Base-by-base conservation (phyloP, 2,888 invertebrate genomes). In the Aphidoletes aphidimyza region DNA sequence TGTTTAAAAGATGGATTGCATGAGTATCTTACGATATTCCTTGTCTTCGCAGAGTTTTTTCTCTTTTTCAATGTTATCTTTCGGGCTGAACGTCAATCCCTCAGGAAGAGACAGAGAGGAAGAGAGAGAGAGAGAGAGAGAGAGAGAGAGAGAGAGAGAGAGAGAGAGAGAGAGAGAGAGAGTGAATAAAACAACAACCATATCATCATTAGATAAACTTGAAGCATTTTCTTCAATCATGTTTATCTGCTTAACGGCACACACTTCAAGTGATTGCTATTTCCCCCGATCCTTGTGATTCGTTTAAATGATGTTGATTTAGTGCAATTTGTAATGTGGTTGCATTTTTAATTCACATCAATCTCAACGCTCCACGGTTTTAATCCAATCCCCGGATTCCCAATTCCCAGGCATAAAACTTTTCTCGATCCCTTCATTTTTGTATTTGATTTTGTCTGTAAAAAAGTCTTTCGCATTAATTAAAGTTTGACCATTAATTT, bases 161-260 rank as follows among this genome's bases (percentile, higher is more conserved):
- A n/a, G n/a, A n/a, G n/a, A n/a, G n/a, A n/a, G n/a, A n/a, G n/a
- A n/a, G n/a, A n/a, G n/a, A n/a, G n/a, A n/a, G n/a, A n/a, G n/a
- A n/a, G n/a, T n/a, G n/a, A n/a, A n/a, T n/a, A n/a, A n/a, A 22
- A 54, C 3, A 14, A 11, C 0, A 22, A 26, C n/a, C n/a, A 47
- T 17, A 17, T 47, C 69, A 11, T 69, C 69, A 69, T 30, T 30
- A 34, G 14, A 69, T 69, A 69, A 30, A 69, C 34, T 69, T 30
- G n/a, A 30, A 30, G 3, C 30, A 30, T 69, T 69, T 14, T 30
- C 17, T 69, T 34, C 69, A 69, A 30, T 26, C 3, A 26, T 26
- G 54, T 54, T 54, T 54, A 54, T 54, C 54, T 54, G 26, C 69
- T 69, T 69, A 30, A 30, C 69, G 3, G 69, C 30, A 30, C 69